phyloP scores from a whole-genome alignment of 2,888 invertebrate species.

The Andrena camellia region DNA sequence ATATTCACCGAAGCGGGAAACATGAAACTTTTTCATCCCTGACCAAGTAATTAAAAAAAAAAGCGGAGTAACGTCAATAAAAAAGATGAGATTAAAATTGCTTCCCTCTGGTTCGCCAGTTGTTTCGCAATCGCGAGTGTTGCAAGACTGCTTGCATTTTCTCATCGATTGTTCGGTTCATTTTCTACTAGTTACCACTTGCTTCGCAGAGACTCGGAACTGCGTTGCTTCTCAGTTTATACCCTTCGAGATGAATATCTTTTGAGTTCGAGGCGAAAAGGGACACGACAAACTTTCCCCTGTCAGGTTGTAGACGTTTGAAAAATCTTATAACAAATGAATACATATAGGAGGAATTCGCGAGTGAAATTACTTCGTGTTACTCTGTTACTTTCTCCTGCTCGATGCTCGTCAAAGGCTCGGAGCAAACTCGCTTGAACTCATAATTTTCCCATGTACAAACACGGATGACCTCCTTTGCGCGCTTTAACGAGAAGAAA shows the following conservation, averaged over 20 bases:
- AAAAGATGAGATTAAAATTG: not conserved
- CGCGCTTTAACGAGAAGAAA: slow-evolving; percentile 34
- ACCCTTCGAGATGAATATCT: too few species aligned
- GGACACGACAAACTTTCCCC: too few species aligned
- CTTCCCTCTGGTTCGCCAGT: not conserved
- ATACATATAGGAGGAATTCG: too few species aligned
- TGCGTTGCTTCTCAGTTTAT: too few species aligned
- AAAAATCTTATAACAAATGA: too few species aligned
- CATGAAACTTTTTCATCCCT: slow-evolving; percentile 15
- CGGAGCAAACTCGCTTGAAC: not conserved
- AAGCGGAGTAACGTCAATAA: not conserved
- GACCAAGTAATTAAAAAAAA: slow-evolving; percentile 31
- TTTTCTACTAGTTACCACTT: too few species aligned
- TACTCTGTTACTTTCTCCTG: not conserved
- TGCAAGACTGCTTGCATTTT: not conserved
- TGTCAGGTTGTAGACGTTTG: too few species aligned
- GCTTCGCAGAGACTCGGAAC: too few species aligned
- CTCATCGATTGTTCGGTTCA: not conserved
- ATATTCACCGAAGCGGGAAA: slow-evolving; percentile 5
- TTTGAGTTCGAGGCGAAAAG: too few species aligned
- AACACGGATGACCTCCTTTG: slow-evolving; percentile 21
- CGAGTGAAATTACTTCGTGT: too few species aligned
- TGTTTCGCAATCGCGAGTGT: too few species aligned
- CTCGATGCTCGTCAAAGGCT: not conserved
- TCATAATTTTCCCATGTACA: not conserved